Conservation (phyloP, 2,797 vertebrate species). For the Chrosomus eos region DNA sequence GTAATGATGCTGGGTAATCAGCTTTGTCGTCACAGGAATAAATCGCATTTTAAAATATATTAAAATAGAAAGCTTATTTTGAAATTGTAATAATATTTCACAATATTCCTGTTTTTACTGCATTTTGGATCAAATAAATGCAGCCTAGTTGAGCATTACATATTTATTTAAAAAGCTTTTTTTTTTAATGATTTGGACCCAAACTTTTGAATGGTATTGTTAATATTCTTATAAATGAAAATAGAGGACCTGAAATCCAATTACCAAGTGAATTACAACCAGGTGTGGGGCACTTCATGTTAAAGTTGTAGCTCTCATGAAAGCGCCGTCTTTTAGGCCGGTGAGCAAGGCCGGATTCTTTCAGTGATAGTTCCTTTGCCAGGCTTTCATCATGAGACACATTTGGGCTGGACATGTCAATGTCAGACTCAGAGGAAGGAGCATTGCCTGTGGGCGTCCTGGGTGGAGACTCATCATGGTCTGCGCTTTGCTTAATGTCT, state of each 20-base stretch:
- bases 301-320: constrained; percentile 99
- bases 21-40: background rate
- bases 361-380: constrained; percentile 94
- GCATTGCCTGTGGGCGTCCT: constrained; percentile 94
- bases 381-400: constrained; percentile 92
- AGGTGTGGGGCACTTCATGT: constrained; percentile 97
- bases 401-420: constrained; percentile 91
- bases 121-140: constrained; percentile 8
- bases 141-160: background rate
- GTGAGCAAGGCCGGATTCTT: constrained; percentile 94
- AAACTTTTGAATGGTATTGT: background rate
- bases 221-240: background rate
- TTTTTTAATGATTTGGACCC: too few species aligned
- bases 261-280: constrained; percentile 95
- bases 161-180: background rate
- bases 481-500: constrained; percentile 86
- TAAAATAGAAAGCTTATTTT: background rate
- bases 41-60: background rate
- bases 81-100: background rate
- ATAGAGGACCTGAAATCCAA: background rate
- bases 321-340: constrained; percentile 95
- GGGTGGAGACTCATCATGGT: constrained; percentile 92
- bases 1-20: background rate
- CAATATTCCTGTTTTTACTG: background rate
- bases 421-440: constrained; percentile 94